Percentiles rank a stretch among this genome's conserved stretches.
These are phyloP conservation scores for Thaumatotibia leucotreta DNA, from an alignment of 1,140 invertebrate species.

Conservation along the genomic window DNA sequence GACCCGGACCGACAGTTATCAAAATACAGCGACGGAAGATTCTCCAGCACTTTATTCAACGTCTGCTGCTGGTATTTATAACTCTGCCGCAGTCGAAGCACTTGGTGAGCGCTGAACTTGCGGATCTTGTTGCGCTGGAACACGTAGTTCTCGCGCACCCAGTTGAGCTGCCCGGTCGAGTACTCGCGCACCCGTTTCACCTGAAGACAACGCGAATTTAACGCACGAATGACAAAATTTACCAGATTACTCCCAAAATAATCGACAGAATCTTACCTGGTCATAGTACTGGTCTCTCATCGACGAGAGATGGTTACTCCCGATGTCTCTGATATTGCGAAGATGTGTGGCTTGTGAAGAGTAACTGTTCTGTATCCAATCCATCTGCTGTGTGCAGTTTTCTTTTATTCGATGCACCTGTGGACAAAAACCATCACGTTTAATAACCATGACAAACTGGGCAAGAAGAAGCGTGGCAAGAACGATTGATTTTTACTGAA, in stretches of 20 bases:
- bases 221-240: background rate
- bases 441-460: background rate
- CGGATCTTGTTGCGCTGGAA: slow-evolving; percentile 95
- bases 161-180: slow-evolving; percentile 91
- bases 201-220: slow-evolving; percentile 57
- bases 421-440: slow-evolving; percentile 20
- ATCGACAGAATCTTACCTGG: slow-evolving; percentile 80
- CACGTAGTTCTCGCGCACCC: slow-evolving; percentile 96
- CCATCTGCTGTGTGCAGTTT: slow-evolving; percentile 94
- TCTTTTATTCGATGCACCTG: slow-evolving; percentile 92
- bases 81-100: slow-evolving; percentile 90
- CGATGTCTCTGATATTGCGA: slow-evolving; percentile 92
- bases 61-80: slow-evolving; percentile 97
- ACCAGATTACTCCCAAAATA: background rate
- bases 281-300: slow-evolving; percentile 94
- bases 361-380: slow-evolving; percentile 95
- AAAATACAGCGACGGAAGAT: slow-evolving; percentile 93
- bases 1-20: slow-evolving; percentile 94
- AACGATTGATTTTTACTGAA: background rate
- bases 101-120: slow-evolving; percentile 95
- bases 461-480: background rate
- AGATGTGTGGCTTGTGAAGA: slow-evolving; percentile 91
- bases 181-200: slow-evolving; percentile 92
- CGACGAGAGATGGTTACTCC: slow-evolving; percentile 88
- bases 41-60: slow-evolving; percentile 95